These are phyloP conservation scores for Lagorchestes hirsutus DNA, from an alignment of 2,797 vertebrate genomes.

Conservation along the genomic window DNA sequence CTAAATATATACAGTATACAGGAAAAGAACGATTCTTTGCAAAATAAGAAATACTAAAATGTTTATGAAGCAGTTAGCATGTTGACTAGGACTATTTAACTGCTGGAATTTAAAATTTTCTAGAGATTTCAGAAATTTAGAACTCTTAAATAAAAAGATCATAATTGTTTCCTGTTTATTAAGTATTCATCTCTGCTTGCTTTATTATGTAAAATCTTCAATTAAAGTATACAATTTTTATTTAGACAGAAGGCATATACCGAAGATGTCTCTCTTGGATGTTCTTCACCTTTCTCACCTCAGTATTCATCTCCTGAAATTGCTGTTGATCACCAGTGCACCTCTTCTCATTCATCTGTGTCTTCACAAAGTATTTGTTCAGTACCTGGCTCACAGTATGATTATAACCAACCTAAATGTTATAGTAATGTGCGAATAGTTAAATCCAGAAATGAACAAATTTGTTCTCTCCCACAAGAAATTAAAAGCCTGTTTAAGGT, in stretches of 20 bases:
- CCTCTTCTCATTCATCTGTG: slow-evolving; percentile 72
- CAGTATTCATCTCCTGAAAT: slow-evolving; percentile 76
- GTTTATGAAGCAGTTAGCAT: slow-evolving; percentile 14
- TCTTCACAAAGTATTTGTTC: slow-evolving; percentile 74
- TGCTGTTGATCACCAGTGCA: slow-evolving; percentile 73
- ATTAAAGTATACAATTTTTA: slow-evolving; percentile 53
- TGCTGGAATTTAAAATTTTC: background rate
- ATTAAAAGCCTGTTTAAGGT: slow-evolving; percentile 80
- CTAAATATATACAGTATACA: background rate
- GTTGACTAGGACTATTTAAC: background rate
- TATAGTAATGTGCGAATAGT: slow-evolving; percentile 61
- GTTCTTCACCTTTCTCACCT: slow-evolving; percentile 72
- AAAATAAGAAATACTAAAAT: background rate
- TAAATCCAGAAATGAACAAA: slow-evolving; percentile 70
- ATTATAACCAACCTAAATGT: slow-evolving; percentile 52
- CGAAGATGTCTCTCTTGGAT: slow-evolving; percentile 69
- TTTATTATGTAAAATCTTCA: slow-evolving; percentile 61
- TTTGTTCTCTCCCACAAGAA: slow-evolving; percentile 68
- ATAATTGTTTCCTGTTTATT: slow-evolving; percentile 34
- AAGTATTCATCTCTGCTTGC: slow-evolving; percentile 40
- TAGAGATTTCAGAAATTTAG: slow-evolving; percentile 3
- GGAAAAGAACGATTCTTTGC: background rate
- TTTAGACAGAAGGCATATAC: slow-evolving; percentile 75
- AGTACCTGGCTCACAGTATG: slow-evolving; percentile 67
- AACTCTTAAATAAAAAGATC: background rate